Evolutionary conservation across 2,888 invertebrate genomes (phyloP), one percentile per base, ranked within the genome.

Genomic region (Amphipyra berbera): DNA sequence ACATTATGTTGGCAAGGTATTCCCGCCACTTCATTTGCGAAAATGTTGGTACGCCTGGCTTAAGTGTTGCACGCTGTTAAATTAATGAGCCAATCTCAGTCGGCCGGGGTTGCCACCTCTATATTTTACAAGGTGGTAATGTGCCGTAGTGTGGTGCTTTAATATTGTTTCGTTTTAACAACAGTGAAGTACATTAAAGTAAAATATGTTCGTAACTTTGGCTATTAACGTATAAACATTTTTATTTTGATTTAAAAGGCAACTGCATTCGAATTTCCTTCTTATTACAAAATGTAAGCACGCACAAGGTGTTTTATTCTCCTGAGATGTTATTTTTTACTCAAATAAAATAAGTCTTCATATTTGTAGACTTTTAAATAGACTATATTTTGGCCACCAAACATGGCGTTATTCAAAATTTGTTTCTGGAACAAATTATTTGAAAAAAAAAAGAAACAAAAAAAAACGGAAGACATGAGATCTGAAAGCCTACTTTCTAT

Each of bases 41-140:
- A 87, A 93, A 93, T 91, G 92, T 90, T 92, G 91, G 91, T 91
- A 89, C 86, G 89, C 87, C 90, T 89, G 88, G 92, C 92, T 92
- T 93, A 93, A 94, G 93, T 92, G 94, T 94, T 93, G 93, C 94
- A 88, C 90, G 92, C 89, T 93, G 93, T 94, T 92, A 94, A 95
- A 94, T 94, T 93, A 94, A 95, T 94, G 94, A 95, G 94, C 90
- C 94, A 94, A 94, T 95, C 93, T 94, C 85, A 81, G 85, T 83
- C 85, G 84, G 86, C 86, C 71, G 85, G 90, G 88, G 88, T 83
- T 89, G 83, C 89, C 88, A 88, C 91, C 91, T 90, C 88, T 87
- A 92, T 93, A 93, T 91, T 93, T 93, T 92, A 94, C 91, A 89
- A 93, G 90, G 93, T 93, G 94, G 94, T 93, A 94, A 94, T 93